A percentile compares a stretch with the other conserved stretches of the same genome.
Evolutionary conservation across 1,140 invertebrate genomes (phyloP).

Genomic region (Drosophila dunni): DNA sequence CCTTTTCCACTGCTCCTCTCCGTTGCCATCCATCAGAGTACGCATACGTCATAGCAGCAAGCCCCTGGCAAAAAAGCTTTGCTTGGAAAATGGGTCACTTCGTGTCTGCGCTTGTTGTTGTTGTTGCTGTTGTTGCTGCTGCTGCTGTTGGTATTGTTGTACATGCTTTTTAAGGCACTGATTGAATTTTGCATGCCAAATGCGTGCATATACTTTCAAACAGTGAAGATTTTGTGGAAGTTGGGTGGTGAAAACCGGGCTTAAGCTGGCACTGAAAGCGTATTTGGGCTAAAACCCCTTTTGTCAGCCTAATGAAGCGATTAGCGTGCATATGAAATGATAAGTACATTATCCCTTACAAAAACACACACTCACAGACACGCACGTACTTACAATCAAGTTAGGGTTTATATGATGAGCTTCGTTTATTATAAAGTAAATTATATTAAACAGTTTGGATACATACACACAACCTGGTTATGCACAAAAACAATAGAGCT

Average conservation of each 20-base stretch:
- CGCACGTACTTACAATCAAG: neutral
- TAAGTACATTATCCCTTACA: constrained; percentile 23
- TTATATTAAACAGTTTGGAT: constrained; percentile 12
- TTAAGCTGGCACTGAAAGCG: constrained; percentile 13
- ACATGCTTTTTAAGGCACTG: constrained; percentile 41
- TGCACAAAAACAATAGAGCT: constrained; percentile 19
- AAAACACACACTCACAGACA: constrained; percentile 10
- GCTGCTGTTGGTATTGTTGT: constrained; percentile 54
- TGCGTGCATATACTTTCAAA: constrained; percentile 46
- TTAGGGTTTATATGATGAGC: constrained; percentile 1
- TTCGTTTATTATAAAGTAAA: constrained; percentile 3
- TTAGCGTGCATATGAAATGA: constrained; percentile 70
- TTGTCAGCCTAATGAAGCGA: constrained; percentile 73
- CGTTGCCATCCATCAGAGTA: constrained; percentile 17
- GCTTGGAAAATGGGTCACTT: constrained; percentile 72
- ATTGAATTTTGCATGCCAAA: constrained; percentile 80
- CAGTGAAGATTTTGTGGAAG: constrained; percentile 14
- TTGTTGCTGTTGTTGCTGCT: constrained; percentile 35
- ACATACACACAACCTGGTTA: constrained; percentile 36
- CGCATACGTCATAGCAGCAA: constrained; percentile 68
- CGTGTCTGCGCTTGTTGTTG: constrained; percentile 41
- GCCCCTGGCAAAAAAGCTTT: constrained; percentile 78
- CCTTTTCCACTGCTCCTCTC: neutral
- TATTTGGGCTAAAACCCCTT: constrained; percentile 31
- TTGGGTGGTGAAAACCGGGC: constrained; percentile 1